These are phyloP conservation scores for Drosophila sp. DNA, from an alignment of 1,140 invertebrate genomes.

Conservation along the genomic window DNA sequence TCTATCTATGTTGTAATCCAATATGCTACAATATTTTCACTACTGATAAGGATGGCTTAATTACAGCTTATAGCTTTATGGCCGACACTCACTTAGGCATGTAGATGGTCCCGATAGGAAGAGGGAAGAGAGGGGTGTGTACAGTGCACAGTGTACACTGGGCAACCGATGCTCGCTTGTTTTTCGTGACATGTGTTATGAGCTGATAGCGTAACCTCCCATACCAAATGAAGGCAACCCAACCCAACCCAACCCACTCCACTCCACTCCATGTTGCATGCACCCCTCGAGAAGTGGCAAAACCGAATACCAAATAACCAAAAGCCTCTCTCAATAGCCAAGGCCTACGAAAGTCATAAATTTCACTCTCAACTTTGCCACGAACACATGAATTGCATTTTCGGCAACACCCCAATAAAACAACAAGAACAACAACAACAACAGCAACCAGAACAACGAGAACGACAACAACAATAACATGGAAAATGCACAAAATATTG, in stretches of 20 bases:
- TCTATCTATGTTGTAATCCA: conserved; percentile 42
- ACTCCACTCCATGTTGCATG: conserved; percentile 17
- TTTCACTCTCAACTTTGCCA: conserved; percentile 64
- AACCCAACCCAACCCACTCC: too few relatives aligned
- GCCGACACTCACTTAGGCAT: conserved; percentile 48
- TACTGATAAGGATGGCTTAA: conserved; percentile 52
- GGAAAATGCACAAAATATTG: conserved; percentile 83
- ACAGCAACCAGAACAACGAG: not conserved
- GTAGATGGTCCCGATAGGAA: conserved; percentile 24
- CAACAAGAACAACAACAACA: conserved; percentile 13
- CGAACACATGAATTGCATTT: conserved; percentile 82
- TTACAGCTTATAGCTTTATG: conserved; percentile 51
- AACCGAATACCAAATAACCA: conserved; percentile 6
- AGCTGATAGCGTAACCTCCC: conserved; percentile 75
- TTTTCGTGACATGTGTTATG: conserved; percentile 80
- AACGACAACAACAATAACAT: conserved; percentile 47
- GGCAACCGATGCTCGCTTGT: conserved; percentile 33
- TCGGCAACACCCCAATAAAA: conserved; percentile 59
- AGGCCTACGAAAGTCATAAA: conserved; percentile 67
- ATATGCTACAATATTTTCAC: conserved; percentile 52
- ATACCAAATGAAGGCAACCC: not conserved
- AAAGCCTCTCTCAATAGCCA: conserved; percentile 45
- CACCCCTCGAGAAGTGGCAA: conserved; percentile 48
- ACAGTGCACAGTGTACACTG: too few relatives aligned
- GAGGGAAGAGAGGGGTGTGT: not conserved